These are phyloP conservation scores for Phaethon lepturus DNA, from an alignment of 2,113 vertebrate species.

Conservation along the genomic window DNA sequence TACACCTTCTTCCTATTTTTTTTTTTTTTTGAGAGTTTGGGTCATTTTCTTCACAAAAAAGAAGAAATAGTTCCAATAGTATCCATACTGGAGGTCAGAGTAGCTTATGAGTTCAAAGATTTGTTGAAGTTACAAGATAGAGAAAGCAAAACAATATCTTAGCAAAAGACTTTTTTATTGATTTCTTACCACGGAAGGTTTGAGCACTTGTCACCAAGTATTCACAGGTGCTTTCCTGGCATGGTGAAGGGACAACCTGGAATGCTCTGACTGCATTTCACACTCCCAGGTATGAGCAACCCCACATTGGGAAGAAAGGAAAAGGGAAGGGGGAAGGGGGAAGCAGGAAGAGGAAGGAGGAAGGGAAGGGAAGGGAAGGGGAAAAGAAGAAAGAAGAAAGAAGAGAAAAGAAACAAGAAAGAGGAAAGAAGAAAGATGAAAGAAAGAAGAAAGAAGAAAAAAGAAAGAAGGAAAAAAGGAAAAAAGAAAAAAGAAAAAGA, in stretches of 20 bases:
- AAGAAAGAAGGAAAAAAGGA: fast-evolving
- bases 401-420: background rate
- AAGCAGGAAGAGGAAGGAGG: no score
- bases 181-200: background rate
- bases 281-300: background rate
- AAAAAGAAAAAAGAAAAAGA: fast-evolving
- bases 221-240: background rate
- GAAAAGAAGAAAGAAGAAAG: no score
- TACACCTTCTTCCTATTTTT: background rate
- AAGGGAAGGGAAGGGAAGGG: no score
- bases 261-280: background rate
- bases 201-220: background rate
- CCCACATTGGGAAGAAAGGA: no score
- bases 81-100: background rate
- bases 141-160: background rate
- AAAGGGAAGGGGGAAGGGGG: no score
- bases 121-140: background rate
- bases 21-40: background rate
- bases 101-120: background rate
- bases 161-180: background rate
- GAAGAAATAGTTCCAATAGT: background rate
- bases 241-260: background rate
- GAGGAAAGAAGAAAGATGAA: no score
- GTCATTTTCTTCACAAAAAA: background rate
- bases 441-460: fast-evolving